Base-by-base conservation (phyloP, 1,140 invertebrate genomes). In the Leptopilina boulardi region DNA sequence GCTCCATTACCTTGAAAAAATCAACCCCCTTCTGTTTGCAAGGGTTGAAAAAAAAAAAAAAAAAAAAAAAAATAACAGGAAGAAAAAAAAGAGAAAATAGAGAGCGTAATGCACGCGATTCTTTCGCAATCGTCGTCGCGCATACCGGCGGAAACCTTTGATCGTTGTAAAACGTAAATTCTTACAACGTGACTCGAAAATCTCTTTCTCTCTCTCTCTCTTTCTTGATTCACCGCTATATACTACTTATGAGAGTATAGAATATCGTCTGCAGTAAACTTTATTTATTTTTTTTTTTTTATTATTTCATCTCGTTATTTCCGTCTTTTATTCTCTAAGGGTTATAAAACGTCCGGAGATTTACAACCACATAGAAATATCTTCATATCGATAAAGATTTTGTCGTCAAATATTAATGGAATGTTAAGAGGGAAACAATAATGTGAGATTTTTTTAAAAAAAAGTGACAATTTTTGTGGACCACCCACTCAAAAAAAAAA, bases 1-100 rank as follows among this genome's bases (percentile, higher is more conserved):
- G 80, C 82, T 84, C 80, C 82, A 82, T 79, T 84, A 79, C 82
- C 79, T 77, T 78, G 75, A 80, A 77, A n/a, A n/a, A 79, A 79
- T 77, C 80, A 78, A 78, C 59, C 81, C 81, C 79, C 77, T 78
- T 80, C 81, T 80, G 77, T 82, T 80, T 79, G 76, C 74, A 70
- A 38, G 34, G 34, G 34, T 38, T 38, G 9, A 38, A 38, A 38
- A 38, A 38, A 6, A 38, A 6, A 38, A 9, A 38, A 38, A 38
- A 38, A 38, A 5, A 30, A 5, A 30, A 5, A 30, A 5, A 30
- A 5, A 23, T 18, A 11, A 47, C 76, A 74, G 73, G 77, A 70
- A 54, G 72, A 76, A 83, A 81, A 77, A 81, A 81, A 47, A 73
- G 76, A 83, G n/a, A n/a, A 81, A 76, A 81, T 80, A 80, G 76